phyloP scores from a whole-genome alignment of 37 sponge, comb jelly and placozoan genomes.

The Chondrosia reniformis region DNA sequence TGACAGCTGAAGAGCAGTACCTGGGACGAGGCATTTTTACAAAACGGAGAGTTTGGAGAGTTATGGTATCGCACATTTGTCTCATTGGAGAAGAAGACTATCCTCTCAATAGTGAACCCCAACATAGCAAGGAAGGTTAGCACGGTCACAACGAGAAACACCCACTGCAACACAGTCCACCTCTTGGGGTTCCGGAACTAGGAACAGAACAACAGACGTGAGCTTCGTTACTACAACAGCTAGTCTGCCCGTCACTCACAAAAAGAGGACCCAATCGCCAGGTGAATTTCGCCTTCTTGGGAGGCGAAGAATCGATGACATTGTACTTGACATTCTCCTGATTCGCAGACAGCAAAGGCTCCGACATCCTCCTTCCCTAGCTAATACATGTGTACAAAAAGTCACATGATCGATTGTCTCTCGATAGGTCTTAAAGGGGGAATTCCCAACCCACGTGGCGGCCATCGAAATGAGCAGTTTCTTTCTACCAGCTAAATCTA shows the following conservation, averaged over 20 bases:
- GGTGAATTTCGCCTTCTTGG: too few relatives aligned
- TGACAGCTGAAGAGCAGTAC: background rate
- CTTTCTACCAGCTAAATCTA: background rate
- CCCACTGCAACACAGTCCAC: background rate
- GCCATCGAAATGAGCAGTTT: background rate
- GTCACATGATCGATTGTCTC: background rate
- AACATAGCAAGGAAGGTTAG: background rate
- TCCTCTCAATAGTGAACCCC: background rate
- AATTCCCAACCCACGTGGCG: constrained; percentile 10
- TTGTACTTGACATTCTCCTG: background rate
- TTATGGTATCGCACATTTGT: background rate
- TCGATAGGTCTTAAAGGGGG: background rate
- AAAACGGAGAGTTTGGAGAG: background rate
- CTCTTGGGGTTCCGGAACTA: constrained; percentile 9
- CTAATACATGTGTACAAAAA: background rate
- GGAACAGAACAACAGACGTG: background rate
- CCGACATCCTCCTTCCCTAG: background rate
- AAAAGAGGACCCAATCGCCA: background rate
- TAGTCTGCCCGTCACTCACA: background rate
- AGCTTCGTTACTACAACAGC: background rate
- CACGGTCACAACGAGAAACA: constrained; percentile 5
- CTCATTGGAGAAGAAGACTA: background rate
- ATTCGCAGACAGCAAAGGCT: background rate
- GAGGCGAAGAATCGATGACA: background rate
- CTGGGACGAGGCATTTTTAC: background rate